A percentile compares a stretch with the other conserved stretches of the same genome.
These are phyloP conservation scores for Deroplatys truncata DNA, from an alignment of 2,888 invertebrate species.

Conservation along the genomic window DNA sequence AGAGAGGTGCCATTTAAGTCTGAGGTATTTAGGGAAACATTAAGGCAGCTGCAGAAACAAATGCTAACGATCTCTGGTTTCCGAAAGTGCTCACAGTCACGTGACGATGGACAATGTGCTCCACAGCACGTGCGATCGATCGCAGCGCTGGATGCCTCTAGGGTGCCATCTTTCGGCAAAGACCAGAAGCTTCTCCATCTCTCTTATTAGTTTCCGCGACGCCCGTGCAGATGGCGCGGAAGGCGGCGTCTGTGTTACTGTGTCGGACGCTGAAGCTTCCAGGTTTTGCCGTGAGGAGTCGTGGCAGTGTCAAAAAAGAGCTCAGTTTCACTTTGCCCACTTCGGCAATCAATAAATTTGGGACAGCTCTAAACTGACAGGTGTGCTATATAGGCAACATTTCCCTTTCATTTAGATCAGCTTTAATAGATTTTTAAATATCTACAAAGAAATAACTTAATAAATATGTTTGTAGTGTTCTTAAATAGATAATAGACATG, in stretches of 20 bases:
- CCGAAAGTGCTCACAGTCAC: neutral
- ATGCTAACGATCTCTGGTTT: neutral
- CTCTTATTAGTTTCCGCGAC: neutral
- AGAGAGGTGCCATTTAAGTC: too few species aligned
- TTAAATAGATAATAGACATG: too few species aligned
- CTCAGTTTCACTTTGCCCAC: neutral
- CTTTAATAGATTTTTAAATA: neutral
- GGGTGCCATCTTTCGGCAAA: neutral
- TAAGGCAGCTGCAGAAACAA: neutral
- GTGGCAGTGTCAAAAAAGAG: neutral
- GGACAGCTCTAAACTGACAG: neutral
- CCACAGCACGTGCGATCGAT: neutral
- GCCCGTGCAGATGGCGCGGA: neutral
- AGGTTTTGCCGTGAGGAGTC: neutral
- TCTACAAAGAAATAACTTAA: too few species aligned
- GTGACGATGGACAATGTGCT: neutral
- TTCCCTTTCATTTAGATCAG: neutral
- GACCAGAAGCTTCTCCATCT: neutral
- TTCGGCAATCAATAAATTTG: neutral
- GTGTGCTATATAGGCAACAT: neutral
- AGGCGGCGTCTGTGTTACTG: neutral
- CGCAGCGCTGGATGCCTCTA: neutral
- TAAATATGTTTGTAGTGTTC: too few species aligned
- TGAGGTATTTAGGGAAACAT: neutral
- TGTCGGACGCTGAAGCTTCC: neutral